A percentile compares a stretch with the other conserved stretches of the same genome.
These are phyloP conservation scores for Drosophila lutescens DNA, from an alignment of 2,888 invertebrate species.

Conservation along the genomic window DNA sequence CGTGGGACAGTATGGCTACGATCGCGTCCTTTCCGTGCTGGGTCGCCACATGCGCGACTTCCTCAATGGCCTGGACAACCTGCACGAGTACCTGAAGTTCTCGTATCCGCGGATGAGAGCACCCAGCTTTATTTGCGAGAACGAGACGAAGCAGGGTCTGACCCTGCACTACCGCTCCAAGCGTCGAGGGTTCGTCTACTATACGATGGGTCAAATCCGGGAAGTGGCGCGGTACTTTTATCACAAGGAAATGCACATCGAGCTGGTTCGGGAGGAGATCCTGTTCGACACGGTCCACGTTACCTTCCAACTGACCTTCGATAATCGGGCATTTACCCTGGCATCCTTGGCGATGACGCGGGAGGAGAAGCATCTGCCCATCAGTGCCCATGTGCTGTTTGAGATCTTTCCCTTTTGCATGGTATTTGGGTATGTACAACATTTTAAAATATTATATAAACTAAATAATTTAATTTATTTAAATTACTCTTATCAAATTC, in stretches of 20 bases:
- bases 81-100: constrained; percentile 98
- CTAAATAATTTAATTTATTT: neutral
- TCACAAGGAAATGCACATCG: constrained; percentile 96
- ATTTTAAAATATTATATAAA: neutral
- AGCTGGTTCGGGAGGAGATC: constrained; percentile 93
- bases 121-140: constrained; percentile 98
- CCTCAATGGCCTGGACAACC: constrained; percentile 96
- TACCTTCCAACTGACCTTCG: constrained; percentile 96
- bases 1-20: constrained; percentile 97
- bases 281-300: constrained; percentile 96
- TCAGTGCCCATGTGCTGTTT: constrained; percentile 94
- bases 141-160: constrained; percentile 95
- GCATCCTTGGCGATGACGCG: constrained; percentile 93
- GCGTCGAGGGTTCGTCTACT: constrained; percentile 96
- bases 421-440: constrained; percentile 90
- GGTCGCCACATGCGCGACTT: constrained; percentile 98
- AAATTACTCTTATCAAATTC: constrained; percentile 37
- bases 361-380: constrained; percentile 94
- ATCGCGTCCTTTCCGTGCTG: constrained; percentile 93
- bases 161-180: constrained; percentile 97
- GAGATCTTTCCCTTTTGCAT: constrained; percentile 99
- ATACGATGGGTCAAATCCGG: constrained; percentile 98
- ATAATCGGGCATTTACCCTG: constrained; percentile 95
- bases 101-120: constrained; percentile 95
- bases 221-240: constrained; percentile 97